Conservation (phyloP, 2,113 vertebrate genomes). For the Nanger granti region DNA sequence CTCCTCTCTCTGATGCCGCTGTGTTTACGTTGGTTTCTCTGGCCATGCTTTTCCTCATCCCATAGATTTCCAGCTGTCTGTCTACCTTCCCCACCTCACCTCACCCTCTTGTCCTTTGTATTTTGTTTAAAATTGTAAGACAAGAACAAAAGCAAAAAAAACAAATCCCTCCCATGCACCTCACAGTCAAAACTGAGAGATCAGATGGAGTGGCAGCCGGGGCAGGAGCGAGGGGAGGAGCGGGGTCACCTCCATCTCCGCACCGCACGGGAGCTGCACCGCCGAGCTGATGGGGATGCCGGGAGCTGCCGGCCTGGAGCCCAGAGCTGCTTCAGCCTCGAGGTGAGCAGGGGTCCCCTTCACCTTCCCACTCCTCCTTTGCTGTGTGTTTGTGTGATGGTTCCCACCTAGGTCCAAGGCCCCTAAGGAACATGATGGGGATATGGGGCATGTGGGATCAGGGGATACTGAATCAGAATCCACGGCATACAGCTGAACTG, state of each 20-base stretch:
- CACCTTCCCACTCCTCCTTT: conserved; percentile 18
- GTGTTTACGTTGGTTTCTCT: conserved; percentile 93
- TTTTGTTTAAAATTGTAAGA: conserved; percentile 76
- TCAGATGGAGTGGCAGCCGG: conserved; percentile 93
- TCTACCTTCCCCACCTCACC: conserved; percentile 70
- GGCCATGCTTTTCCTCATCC: conserved; percentile 91
- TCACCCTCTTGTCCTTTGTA: conserved; percentile 76
- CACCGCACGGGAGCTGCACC: conserved; percentile 83
- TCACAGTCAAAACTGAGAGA: conserved; percentile 98
- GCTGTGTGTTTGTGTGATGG: conserved; percentile 39
- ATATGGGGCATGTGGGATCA: background rate
- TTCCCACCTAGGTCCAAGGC: conserved; percentile 27
- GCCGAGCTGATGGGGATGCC: conserved; percentile 88
- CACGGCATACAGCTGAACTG: too few relatives aligned
- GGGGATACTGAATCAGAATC: background rate
- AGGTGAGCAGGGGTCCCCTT: conserved; percentile 88
- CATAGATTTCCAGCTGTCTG: conserved; percentile 83
- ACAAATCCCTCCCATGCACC: conserved; percentile 76
- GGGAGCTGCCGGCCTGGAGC: conserved; percentile 87
- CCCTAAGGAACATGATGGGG: background rate
- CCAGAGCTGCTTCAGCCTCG: conserved; percentile 90
- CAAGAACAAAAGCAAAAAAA: background rate
- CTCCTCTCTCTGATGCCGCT: conserved; percentile 88
- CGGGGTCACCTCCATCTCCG: conserved; percentile 82
- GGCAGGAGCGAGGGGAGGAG: conserved; percentile 88